Evolutionary conservation across 2,888 invertebrate species (phyloP).

Genomic region (Mythimna impura): DNA sequence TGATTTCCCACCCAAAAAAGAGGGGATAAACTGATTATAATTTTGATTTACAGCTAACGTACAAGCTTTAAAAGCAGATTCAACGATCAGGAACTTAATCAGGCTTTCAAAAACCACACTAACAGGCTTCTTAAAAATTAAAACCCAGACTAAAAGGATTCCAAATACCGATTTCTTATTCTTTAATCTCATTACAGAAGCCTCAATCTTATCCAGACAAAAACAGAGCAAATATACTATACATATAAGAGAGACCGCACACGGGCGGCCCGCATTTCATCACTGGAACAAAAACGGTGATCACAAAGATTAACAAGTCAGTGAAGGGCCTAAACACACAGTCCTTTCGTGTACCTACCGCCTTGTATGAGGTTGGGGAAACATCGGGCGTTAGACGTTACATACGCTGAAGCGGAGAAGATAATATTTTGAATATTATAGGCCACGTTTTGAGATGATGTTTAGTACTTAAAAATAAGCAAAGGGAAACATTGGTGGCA

Average conservation of each 20-base stretch:
- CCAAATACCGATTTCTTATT: slow-evolving; percentile 30
- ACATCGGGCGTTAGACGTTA: slow-evolving; percentile 9
- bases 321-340: slow-evolving; percentile 79
- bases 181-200: slow-evolving; percentile 46
- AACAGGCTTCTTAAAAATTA: not conserved
- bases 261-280: slow-evolving; percentile 61
- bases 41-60: not conserved
- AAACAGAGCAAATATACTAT: slow-evolving; percentile 47
- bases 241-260: slow-evolving; percentile 61
- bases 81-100: not conserved
- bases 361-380: slow-evolving; percentile 42
- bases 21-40: not conserved
- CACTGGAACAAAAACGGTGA: slow-evolving; percentile 71
- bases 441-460: no score
- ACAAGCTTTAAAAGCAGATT: not conserved
- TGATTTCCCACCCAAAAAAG: no score
- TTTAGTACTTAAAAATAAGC: no score
- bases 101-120: not conserved
- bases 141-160: slow-evolving; percentile 1
- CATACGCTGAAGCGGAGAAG: slow-evolving; percentile 3
- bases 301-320: slow-evolving; percentile 80
- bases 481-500: no score
- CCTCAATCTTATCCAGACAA: slow-evolving; percentile 48
- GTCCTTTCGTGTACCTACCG: slow-evolving; percentile 64
- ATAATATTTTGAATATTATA: no score